Conservation (phyloP, 2,113 vertebrate genomes). For the Cavia aperea region DNA sequence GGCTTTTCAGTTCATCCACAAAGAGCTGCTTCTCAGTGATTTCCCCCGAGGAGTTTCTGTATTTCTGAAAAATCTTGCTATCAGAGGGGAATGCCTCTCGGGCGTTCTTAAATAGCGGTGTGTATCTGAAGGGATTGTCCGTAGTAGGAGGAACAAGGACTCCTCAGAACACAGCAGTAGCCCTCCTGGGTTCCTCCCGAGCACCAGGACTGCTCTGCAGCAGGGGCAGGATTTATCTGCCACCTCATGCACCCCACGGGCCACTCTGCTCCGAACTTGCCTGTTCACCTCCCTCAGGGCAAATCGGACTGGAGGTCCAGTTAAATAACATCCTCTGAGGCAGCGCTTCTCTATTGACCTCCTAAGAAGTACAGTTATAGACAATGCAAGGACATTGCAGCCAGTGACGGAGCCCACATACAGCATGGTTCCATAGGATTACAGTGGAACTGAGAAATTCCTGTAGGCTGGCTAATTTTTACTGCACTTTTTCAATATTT, state of each 20-base stretch:
- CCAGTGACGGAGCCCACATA: not conserved
- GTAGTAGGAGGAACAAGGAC: not conserved
- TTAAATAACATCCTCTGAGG: not conserved
- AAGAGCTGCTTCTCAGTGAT: not conserved
- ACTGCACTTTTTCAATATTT: not conserved
- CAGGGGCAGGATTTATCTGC: not conserved
- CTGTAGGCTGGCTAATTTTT: not conserved
- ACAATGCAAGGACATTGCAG: not conserved
- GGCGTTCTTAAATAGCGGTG: not conserved
- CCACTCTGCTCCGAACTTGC: not conserved
- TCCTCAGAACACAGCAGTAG: not conserved
- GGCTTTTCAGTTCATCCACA: slow-evolving; percentile 20
- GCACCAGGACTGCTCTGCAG: accelerated
- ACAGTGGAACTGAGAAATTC: not conserved
- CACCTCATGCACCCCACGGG: accelerated
- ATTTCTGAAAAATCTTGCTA: not conserved
- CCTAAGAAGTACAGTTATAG: not conserved
- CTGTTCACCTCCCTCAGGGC: not conserved
- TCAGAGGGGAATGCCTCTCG: not conserved
- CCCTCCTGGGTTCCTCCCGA: not conserved
- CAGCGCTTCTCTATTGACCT: too few species aligned
- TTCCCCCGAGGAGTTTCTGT: not conserved
- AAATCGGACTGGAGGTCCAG: not conserved
- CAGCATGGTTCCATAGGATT: not conserved
- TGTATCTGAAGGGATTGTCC: accelerated